Evolutionary conservation across 2,113 vertebrate species (phyloP), one percentile per base, ranked within the genome.

Genomic region (Hepsetus odoe): DNA sequence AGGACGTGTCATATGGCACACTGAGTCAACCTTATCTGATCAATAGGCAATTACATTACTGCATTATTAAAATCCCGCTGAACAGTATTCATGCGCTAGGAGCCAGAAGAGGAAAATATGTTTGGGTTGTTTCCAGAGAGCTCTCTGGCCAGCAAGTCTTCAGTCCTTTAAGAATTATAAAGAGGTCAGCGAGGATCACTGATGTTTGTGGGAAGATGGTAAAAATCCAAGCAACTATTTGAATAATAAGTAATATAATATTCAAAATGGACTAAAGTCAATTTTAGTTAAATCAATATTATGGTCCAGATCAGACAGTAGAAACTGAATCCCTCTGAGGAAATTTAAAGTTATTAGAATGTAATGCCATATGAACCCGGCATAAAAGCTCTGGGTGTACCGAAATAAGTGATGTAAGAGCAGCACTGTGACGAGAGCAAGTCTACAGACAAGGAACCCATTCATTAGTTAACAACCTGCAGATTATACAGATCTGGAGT

Each of bases 11-110:
- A 74, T 72, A 30, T 22, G 44, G 40, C 40, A 75, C 26, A 22
- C 69, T 62, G 53, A 75, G 65, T 65, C 68, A 72, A 59, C 67
- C 46, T 69, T n/a, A 49, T 74, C 58, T 66, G 79, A 79, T 84
- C 76, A 38, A 81, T 84, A 81, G 59, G 71, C 42, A 70, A 81
- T 84, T 75, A 79, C 58, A 79, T 80, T 80, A 80, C 42, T 16
- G 53, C 28, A 11, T 40, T 20, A 70, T 61, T 64, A 42, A 73
- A 65, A 65, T 75, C 78, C 44, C 66, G 38, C 53, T 32, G 44
- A 56, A 49, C 69, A 51, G 62, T 7, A 55, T 72, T 68, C 49
- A 53, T 38, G 12, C 22, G 42, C 32, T 11, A 55, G 46, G 9
- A 79, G 18, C 32, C 24, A 42, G 42, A 33, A 55, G 62, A 42